These are phyloP conservation scores for Aradophagus sp. DNA, from an alignment of 1,140 invertebrate species.

Conservation along the genomic window DNA sequence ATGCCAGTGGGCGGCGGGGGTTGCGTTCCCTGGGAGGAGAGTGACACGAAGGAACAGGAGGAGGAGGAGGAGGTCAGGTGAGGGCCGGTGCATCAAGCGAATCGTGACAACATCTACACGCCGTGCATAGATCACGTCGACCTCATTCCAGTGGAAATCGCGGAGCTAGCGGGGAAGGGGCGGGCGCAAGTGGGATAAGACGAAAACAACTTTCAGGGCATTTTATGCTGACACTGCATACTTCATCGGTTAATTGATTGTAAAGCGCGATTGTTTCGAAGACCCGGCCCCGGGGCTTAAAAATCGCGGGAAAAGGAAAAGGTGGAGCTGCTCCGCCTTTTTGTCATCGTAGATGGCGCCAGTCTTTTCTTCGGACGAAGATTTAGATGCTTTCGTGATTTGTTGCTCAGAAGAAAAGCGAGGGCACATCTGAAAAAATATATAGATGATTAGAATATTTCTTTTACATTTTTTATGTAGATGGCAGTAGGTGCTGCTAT, in stretches of 20 bases:
- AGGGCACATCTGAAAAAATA: no score
- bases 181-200: constrained; percentile 52
- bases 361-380: no score
- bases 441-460: no score
- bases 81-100: constrained; percentile 49
- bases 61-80: constrained; percentile 28
- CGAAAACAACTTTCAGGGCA: constrained; percentile 54
- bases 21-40: constrained; percentile 22
- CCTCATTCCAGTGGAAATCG: constrained; percentile 53
- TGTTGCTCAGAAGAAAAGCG: no score
- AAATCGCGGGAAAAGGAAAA: constrained; percentile 2
- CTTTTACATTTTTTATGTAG: no score
- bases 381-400: no score
- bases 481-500: no score
- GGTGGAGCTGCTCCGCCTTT: constrained; percentile 4
- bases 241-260: constrained; percentile 17
- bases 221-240: constrained; percentile 57
- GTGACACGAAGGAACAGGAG: constrained; percentile 13
- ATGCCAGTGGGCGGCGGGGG: constrained; percentile 29
- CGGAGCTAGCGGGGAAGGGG: no score
- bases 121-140: constrained; percentile 66
- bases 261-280: constrained; percentile 8
- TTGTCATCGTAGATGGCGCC: constrained; percentile 8
- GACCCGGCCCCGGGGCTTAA: background rate
- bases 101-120: constrained; percentile 65